Evolutionary conservation across 1,140 invertebrate genomes (phyloP).

Genomic region (Halotydeus destructor): DNA sequence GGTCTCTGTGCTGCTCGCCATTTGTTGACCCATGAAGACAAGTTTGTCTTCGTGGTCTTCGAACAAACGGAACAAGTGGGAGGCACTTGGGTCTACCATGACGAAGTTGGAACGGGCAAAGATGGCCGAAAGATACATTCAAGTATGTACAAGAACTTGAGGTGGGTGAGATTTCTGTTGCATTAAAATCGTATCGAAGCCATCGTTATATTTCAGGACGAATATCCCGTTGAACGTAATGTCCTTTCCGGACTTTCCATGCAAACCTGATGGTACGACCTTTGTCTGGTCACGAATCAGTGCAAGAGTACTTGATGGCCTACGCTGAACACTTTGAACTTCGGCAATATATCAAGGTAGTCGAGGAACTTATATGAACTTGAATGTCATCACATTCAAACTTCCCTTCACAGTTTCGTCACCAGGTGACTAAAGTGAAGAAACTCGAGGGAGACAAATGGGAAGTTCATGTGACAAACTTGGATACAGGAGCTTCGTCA

Average conservation of each 20-base stretch:
- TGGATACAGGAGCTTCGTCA: conserved; percentile 22
- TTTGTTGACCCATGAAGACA: conserved; percentile 22
- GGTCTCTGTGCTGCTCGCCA: too few species aligned
- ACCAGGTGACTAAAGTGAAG: neutral
- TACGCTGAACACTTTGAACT: conserved; percentile 2
- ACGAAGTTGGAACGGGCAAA: conserved; percentile 16
- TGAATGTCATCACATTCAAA: too few species aligned
- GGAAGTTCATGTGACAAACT: too few species aligned
- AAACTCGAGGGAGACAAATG: neutral
- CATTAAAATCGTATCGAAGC: conserved; percentile 4
- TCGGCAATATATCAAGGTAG: neutral
- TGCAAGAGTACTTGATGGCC: conserved; percentile 22
- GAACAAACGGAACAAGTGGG: conserved; percentile 2
- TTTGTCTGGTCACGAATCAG: conserved; percentile 53
- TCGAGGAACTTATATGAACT: too few species aligned
- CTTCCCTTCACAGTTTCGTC: conserved; percentile 21
- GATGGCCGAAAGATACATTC: conserved; percentile 59
- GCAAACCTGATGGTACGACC: conserved; percentile 36
- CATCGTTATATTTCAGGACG: conserved; percentile 39
- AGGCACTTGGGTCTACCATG: conserved; percentile 2
- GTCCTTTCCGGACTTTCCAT: conserved; percentile 60
- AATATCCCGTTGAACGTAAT: conserved; percentile 77
- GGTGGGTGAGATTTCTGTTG: too few species aligned
- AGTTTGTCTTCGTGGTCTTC: too few species aligned
- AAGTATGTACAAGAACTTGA: conserved; percentile 62